A percentile compares a stretch with the other conserved stretches of the same genome.
Conservation (phyloP, 2,113 vertebrate species). For the Desmodus rotundus region DNA sequence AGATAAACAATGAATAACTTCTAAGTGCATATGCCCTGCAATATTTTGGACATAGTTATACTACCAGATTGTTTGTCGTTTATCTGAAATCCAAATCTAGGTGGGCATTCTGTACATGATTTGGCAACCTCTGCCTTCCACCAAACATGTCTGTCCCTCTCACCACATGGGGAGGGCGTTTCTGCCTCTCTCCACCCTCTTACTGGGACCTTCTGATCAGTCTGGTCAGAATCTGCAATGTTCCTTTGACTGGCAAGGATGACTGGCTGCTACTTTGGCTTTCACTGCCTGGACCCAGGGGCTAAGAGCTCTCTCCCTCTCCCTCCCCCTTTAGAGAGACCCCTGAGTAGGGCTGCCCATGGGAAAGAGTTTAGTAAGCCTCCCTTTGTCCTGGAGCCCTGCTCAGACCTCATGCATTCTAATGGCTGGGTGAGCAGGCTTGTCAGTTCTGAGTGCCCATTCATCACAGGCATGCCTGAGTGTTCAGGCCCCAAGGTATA, state of each 20-base stretch:
- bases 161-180: neutral
- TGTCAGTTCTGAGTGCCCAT: neutral
- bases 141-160: neutral
- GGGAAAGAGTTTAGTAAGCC: neutral
- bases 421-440: neutral
- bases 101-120: neutral
- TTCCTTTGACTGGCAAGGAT: neutral
- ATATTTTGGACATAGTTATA: neutral
- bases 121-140: neutral
- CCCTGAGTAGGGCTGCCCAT: neutral
- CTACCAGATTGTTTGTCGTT: neutral
- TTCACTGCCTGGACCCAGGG: neutral
- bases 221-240: neutral
- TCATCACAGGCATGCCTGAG: neutral
- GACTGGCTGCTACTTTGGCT: neutral
- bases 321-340: neutral
- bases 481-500: neutral
- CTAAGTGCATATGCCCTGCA: neutral
- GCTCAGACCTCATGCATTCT: neutral
- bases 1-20: neutral
- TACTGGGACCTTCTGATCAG: neutral
- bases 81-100: constrained; percentile 10
- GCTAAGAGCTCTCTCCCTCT: neutral
- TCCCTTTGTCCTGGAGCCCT: neutral
- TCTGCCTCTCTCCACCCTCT: neutral